phyloP scores from a whole-genome alignment of 2,113 vertebrate species.

The Cryptoleucopteryx plumbea region DNA sequence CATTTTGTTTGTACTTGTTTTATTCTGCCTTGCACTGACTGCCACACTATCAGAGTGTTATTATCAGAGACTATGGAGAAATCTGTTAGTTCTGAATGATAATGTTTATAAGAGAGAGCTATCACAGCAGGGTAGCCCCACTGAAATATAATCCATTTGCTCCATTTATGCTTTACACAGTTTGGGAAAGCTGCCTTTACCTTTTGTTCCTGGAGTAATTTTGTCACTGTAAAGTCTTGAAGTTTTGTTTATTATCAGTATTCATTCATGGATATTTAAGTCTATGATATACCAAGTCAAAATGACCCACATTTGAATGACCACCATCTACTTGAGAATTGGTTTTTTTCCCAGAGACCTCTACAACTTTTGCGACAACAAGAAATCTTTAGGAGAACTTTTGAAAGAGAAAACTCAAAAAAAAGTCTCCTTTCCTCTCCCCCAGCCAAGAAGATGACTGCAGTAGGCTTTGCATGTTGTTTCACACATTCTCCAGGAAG shows the following conservation, averaged over 20 bases:
- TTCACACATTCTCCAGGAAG: neutral
- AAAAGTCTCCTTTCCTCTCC: neutral
- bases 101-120: neutral
- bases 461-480: neutral
- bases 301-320: neutral
- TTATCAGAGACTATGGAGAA: neutral
- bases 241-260: neutral
- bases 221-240: neutral
- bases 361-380: neutral
- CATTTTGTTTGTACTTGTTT: neutral
- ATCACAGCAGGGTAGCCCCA: neutral
- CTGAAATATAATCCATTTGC: neutral
- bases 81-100: neutral
- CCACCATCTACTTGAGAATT: neutral
- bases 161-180: neutral
- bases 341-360: neutral
- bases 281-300: neutral
- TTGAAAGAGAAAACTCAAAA: neutral
- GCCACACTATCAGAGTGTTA: no score
- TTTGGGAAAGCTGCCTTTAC: neutral
- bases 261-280: neutral
- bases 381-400: neutral
- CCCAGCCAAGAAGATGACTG: neutral
- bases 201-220: neutral
- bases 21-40: neutral